Evolutionary conservation across 2,113 vertebrate species (phyloP).

Genomic region (Quiscalus mexicanus): DNA sequence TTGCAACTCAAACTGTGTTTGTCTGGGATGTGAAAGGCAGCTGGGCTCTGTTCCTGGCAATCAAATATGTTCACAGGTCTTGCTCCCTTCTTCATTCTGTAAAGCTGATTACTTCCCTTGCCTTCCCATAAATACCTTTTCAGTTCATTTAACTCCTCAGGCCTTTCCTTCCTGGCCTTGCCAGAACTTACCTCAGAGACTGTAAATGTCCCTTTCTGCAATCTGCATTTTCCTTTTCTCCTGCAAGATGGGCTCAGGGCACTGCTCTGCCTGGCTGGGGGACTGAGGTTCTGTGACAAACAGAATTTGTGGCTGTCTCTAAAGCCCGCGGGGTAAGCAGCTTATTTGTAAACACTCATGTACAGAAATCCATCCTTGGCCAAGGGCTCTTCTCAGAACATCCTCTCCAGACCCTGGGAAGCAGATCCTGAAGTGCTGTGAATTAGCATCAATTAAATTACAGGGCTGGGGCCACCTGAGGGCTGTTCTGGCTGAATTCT

Average conservation of each 20-base stretch:
- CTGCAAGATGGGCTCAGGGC: neutral
- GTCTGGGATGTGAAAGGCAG: neutral
- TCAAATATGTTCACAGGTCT: neutral
- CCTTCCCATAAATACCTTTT: neutral
- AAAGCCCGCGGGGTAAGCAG: neutral
- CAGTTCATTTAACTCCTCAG: neutral
- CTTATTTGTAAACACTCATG: neutral
- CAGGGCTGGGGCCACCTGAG: rapidly evolving
- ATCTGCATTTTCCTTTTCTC: neutral
- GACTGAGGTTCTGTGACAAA: neutral
- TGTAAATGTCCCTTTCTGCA: neutral
- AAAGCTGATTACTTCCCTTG: neutral
- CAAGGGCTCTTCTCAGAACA: neutral
- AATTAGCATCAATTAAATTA: neutral
- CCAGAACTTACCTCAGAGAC: neutral
- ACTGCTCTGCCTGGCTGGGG: neutral
- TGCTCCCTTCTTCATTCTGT: neutral
- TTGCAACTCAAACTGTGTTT: neutral
- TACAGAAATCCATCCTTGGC: neutral
- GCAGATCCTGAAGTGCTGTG: neutral
- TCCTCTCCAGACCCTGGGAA: neutral
- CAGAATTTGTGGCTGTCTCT: neutral
- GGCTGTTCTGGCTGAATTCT: neutral
- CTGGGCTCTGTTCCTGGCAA: neutral
- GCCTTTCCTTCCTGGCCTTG: neutral